phyloP scores from a whole-genome alignment of 2,888 invertebrate genomes.

The Diarsia brunnea region DNA sequence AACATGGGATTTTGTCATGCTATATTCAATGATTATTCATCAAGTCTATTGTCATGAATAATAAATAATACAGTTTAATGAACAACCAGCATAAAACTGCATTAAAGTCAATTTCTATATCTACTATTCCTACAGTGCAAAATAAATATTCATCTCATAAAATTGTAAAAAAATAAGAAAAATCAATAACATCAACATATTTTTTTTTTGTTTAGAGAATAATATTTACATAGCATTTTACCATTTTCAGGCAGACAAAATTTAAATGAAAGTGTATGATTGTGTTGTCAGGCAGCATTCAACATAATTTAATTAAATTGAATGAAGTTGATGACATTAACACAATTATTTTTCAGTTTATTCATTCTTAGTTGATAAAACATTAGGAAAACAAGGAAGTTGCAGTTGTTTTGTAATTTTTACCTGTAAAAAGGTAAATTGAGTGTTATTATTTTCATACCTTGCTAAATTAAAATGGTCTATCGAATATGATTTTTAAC shows the following conservation, averaged over 20 bases:
- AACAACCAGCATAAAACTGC: too few relatives aligned
- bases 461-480: not conserved
- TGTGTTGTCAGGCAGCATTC: not conserved
- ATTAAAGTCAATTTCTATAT: not conserved
- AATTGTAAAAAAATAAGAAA: not conserved
- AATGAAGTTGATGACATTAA: not conserved
- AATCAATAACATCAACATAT: slow-evolving; percentile 5
- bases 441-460: not conserved
- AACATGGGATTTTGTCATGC: slow-evolving; percentile 16
- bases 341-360: not conserved
- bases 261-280: not conserved
- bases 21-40: not conserved
- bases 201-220: not conserved
- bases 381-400: not conserved
- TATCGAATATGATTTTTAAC: not conserved
- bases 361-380: not conserved
- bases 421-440: not conserved
- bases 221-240: not conserved
- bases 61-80: not conserved
- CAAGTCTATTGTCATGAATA: not conserved
- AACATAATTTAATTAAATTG: not conserved
- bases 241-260: not conserved
- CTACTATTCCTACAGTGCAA: not conserved
- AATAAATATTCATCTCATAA: too few relatives aligned
- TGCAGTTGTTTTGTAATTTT: not conserved